These are phyloP conservation scores for Sphenopsis melanotis DNA, from an alignment of 2,797 vertebrate genomes.

Conservation along the genomic window DNA sequence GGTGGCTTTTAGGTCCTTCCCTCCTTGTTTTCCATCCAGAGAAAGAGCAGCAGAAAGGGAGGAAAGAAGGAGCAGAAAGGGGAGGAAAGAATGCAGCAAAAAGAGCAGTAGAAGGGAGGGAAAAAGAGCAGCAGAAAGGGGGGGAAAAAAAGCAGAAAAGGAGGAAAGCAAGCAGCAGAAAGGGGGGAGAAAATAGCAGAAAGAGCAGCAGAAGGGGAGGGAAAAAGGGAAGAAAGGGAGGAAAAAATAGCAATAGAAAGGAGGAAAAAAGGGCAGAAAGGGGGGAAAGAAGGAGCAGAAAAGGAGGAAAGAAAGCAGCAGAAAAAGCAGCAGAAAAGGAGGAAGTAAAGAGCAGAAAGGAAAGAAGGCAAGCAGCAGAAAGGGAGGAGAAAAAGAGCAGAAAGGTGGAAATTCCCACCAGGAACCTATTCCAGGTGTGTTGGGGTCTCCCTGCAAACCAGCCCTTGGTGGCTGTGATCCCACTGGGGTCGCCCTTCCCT, in stretches of 20 bases:
- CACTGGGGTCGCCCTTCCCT: not conserved
- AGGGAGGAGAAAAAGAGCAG: not conserved
- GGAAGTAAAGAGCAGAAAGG: too few species aligned
- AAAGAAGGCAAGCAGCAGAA: accelerated
- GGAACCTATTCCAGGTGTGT: accelerated
- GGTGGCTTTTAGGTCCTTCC: not conserved
- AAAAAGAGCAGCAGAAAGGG: not conserved
- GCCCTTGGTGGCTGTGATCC: not conserved
- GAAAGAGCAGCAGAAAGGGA: not conserved
- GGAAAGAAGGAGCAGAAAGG: not conserved
- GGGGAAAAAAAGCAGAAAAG: not conserved
- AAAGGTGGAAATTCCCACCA: not conserved
- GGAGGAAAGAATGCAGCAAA: not conserved
- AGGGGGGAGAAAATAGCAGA: too few species aligned
- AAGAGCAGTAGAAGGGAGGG: too few species aligned
- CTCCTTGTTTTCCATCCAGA: too few species aligned
- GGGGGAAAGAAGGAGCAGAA: not conserved
- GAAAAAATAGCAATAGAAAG: too few species aligned
- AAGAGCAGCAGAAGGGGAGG: too few species aligned
- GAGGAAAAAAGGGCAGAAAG: not conserved
- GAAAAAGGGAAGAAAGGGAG: not conserved
- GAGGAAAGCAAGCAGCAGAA: too few species aligned
- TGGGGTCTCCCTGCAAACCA: accelerated
- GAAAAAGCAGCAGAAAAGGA: not conserved
- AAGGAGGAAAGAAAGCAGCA: too few species aligned